Conservation (phyloP, 2,888 invertebrate genomes). For the Pomacea canaliculata region DNA sequence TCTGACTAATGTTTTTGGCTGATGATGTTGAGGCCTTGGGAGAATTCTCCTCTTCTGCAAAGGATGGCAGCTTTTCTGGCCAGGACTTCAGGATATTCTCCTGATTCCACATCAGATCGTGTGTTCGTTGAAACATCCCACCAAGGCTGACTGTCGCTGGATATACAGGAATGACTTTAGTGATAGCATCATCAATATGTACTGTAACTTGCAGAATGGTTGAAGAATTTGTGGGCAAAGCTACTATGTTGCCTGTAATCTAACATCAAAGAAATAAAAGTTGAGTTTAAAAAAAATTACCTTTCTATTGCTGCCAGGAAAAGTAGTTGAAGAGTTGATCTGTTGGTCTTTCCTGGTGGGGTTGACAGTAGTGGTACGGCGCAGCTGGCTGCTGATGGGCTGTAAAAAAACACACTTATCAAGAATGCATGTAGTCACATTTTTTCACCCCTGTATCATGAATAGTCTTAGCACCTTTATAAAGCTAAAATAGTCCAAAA, state of each 20-base stretch:
- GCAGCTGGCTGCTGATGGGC: conserved; percentile 24
- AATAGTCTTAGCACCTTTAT: too few species aligned
- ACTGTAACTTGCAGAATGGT: too few species aligned
- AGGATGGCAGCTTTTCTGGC: conserved; percentile 43
- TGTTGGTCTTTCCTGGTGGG: neutral
- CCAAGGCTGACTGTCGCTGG: conserved; percentile 17
- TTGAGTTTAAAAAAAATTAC: neutral
- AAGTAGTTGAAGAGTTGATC: neutral
- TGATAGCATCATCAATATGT: too few species aligned
- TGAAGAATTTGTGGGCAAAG: too few species aligned
- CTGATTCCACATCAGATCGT: conserved; percentile 44
- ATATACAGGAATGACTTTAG: neutral
- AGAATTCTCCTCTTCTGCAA: conserved; percentile 17
- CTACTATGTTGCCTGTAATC: too few species aligned
- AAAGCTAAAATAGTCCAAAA: too few species aligned
- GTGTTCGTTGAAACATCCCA: conserved; percentile 22
- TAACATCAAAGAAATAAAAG: too few species aligned
- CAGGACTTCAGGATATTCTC: conserved; percentile 52
- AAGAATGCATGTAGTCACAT: too few species aligned
- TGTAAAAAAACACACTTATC: neutral
- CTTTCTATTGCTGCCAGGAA: conserved; percentile 21
- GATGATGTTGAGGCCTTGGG: too few species aligned
- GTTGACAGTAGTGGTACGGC: conserved; percentile 14
- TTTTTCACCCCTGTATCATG: too few species aligned
- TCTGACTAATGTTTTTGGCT: too few species aligned